Evolutionary conservation across 2,888 invertebrate species (phyloP).

Genomic region (Orthosia cruda): DNA sequence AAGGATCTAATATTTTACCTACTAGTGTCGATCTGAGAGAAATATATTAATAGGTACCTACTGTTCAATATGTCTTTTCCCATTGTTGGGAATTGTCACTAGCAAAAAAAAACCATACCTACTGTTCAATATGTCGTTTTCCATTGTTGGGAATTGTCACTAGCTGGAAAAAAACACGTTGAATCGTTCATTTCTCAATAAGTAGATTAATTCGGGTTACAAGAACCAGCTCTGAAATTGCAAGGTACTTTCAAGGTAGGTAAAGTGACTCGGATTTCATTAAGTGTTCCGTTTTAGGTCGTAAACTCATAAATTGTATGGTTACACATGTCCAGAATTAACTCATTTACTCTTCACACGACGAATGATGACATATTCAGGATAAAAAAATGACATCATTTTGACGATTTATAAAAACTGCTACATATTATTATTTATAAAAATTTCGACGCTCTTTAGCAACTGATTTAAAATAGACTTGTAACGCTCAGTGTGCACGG

Average conservation of each 20-base stretch:
- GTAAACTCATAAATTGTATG: conserved; percentile 8
- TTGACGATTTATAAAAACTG: not conserved
- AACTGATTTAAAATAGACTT: no score
- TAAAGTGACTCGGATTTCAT: conserved; percentile 23
- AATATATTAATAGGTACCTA: not conserved
- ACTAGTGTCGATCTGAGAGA: not conserved
- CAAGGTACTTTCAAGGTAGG: conserved; percentile 19
- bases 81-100: not conserved
- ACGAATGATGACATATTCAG: not conserved
- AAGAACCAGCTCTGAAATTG: conserved; percentile 6
- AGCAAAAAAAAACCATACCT: not conserved
- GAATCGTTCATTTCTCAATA: not conserved
- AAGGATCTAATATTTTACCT: no score
- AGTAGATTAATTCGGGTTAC: not conserved
- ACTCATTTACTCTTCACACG: not conserved
- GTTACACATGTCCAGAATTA: conserved; percentile 31
- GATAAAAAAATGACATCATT: not conserved
- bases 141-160: not conserved
- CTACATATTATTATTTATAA: no score
- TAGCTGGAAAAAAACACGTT: not conserved
- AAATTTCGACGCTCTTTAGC: no score
- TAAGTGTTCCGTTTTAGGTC: conserved; percentile 34
- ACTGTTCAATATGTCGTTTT: not conserved
- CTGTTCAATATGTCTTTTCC: not conserved
- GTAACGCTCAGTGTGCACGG: no score